Evolutionary conservation across 1,140 invertebrate genomes (phyloP), one percentile per base, ranked within the genome.

Genomic region (Magallana angulata): DNA sequence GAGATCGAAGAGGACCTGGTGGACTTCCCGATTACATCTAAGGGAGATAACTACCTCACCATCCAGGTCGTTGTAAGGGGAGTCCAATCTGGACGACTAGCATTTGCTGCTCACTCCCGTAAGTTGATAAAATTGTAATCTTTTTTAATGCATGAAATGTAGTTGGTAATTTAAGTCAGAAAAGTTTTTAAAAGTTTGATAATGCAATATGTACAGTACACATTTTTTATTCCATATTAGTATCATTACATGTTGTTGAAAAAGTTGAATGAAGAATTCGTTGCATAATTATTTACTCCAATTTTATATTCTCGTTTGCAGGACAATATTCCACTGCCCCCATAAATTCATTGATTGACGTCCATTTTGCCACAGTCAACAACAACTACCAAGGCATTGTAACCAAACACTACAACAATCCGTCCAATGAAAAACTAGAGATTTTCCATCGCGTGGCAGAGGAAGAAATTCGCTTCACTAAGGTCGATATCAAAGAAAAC

Each of bases 351-450:
- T 85, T 85, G 1, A 94, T 95, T 3, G 14, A 85, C 18, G 30
- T 95, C 8, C 76, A 85, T 58, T 93, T 95, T 81, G 93, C 91
- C 76, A 91, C 90, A 0, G 97, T 99, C 30, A 96, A 96, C 92
- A 96, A 96, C 83, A 99, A 99, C 92, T 95, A 96, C 0, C 96
- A 96, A 91, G 98, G 98, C 12, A 95, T 99, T 48, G 96, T 97
- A 30, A 97, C 97, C 0, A 96, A 97, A 3, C 98, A 98, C 93
- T 99, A 99, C 93, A 99, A 99, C 94, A 93, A 93, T 83, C 94
- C 94, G 14, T 94, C 94, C 36, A 94, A 95, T 85, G 91, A 92
- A 58, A 91, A 93, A 86, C 82, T 93, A 30, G 93, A 94, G 86
- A 87, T 95, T 59, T 94, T 93, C 88, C 91, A 92, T 59, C 89